Evolutionary conservation across 2,888 invertebrate species (phyloP).

Genomic region (Disparrhopalites patrizii): DNA sequence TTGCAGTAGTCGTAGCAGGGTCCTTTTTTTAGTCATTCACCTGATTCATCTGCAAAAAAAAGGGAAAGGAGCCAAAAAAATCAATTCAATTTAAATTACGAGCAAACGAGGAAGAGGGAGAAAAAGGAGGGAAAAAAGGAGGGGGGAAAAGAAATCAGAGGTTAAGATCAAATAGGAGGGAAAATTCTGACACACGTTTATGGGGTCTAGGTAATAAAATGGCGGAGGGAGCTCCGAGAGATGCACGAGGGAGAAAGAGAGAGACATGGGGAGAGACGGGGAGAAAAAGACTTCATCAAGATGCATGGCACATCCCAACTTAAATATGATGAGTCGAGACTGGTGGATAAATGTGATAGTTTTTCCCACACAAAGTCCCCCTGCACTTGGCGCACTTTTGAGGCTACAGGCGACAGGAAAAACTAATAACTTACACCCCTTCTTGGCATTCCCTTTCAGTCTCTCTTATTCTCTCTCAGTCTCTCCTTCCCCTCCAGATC

Average conservation of each 20-base stretch:
- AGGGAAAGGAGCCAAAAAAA: too few relatives aligned
- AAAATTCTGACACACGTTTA: background rate
- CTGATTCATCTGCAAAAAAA: too few relatives aligned
- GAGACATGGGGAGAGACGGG: background rate
- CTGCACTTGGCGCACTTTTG: conserved; percentile 1
- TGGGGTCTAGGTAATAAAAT: too few relatives aligned
- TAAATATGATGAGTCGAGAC: background rate
- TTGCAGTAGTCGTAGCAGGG: too few relatives aligned
- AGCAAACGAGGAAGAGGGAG: background rate
- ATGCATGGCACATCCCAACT: conserved; percentile 4
- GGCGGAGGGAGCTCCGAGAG: too few relatives aligned
- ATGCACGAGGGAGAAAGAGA: background rate
- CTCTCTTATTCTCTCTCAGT: background rate
- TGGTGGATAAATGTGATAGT: conserved; percentile 1
- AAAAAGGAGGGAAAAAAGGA: background rate
- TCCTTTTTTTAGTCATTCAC: too few relatives aligned
- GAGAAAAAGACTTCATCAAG: background rate
- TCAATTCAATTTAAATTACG: too few relatives aligned
- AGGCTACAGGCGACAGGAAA: conserved; percentile 9
- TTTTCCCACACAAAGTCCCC: too few relatives aligned
- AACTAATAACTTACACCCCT: conserved; percentile 17
- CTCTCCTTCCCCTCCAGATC: background rate
- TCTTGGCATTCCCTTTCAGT: background rate
- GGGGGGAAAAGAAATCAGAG: background rate
- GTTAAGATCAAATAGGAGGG: background rate